Evolutionary conservation across 2,797 vertebrate species (phyloP).

Genomic region (Xerus rutilus): DNA sequence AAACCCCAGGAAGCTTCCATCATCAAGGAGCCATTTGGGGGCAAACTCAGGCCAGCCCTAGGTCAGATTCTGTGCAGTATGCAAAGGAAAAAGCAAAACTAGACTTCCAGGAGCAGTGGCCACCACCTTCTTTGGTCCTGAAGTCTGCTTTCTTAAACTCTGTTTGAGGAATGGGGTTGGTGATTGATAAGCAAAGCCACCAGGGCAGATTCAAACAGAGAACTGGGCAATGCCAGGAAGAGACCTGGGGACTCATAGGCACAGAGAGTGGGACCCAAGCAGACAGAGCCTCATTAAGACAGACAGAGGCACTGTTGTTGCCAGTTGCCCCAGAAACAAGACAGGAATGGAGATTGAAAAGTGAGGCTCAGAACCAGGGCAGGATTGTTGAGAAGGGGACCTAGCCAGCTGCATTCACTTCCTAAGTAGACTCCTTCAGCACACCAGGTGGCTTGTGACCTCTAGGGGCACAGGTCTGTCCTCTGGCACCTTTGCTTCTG

Average conservation of each 20-base stretch:
- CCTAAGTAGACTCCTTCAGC: background rate
- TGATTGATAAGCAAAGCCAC: background rate
- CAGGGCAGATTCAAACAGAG: too few species aligned
- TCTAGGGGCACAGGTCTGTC: too few species aligned
- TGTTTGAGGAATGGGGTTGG: too few species aligned
- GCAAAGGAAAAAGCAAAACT: background rate
- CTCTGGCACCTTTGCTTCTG: background rate
- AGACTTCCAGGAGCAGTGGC: background rate
- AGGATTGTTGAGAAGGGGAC: background rate
- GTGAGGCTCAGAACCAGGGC: background rate
- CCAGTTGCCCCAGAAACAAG: too few species aligned
- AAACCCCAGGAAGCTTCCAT: background rate
- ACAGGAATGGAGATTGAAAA: background rate
- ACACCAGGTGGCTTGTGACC: background rate
- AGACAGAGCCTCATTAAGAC: background rate
- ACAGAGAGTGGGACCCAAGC: background rate
- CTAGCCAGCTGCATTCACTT: rapidly evolving
- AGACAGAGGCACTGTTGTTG: too few species aligned
- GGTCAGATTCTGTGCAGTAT: background rate
- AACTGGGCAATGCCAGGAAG: background rate
- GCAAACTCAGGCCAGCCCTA: background rate
- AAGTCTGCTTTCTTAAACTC: background rate
- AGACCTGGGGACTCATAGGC: too few species aligned
- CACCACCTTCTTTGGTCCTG: background rate
- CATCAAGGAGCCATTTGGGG: too few species aligned